Percentiles rank a stretch among this genome's conserved stretches.
These are phyloP conservation scores for Neosilurus hyrtlii DNA, from an alignment of 2,797 vertebrate genomes.

Conservation along the genomic window DNA sequence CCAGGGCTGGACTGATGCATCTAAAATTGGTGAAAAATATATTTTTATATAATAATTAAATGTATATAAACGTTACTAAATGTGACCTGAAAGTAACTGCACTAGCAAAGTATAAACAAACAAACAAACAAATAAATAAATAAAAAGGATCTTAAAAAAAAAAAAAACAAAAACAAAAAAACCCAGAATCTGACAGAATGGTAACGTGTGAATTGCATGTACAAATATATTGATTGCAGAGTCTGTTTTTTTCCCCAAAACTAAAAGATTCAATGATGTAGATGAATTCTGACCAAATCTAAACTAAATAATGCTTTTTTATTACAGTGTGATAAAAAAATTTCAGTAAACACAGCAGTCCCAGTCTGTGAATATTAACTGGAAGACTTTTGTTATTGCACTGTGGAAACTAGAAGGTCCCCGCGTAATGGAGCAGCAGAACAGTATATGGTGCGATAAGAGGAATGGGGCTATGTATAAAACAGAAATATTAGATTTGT, in stretches of 20 bases:
- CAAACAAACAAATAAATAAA: too few species aligned
- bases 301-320: slow-evolving; percentile 56
- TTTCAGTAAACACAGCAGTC: slow-evolving; percentile 51
- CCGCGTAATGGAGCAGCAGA: slow-evolving; percentile 36
- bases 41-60: not conserved
- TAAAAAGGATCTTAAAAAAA: slow-evolving; percentile 8
- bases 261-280: slow-evolving; percentile 38
- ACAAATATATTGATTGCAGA: not conserved
- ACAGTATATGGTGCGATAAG: slow-evolving; percentile 30
- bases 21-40: slow-evolving; percentile 63
- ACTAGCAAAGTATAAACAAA: slow-evolving; percentile 31
- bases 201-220: not conserved
- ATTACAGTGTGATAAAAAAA: slow-evolving; percentile 61
- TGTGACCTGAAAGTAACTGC: not conserved
- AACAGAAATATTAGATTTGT: slow-evolving; percentile 13
- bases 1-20: slow-evolving; percentile 97
- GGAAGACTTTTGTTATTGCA: slow-evolving; percentile 60
- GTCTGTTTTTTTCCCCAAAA: not conserved
- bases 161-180: slow-evolving; percentile 54
- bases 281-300: slow-evolving; percentile 59
- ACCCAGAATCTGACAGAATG: not conserved
- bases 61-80: slow-evolving; percentile 51
- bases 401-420: slow-evolving; percentile 52
- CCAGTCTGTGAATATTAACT: slow-evolving; percentile 65
- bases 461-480: not conserved